These are phyloP conservation scores for Melieria crassipennis DNA, from an alignment of 2,888 invertebrate genomes.

Conservation along the genomic window DNA sequence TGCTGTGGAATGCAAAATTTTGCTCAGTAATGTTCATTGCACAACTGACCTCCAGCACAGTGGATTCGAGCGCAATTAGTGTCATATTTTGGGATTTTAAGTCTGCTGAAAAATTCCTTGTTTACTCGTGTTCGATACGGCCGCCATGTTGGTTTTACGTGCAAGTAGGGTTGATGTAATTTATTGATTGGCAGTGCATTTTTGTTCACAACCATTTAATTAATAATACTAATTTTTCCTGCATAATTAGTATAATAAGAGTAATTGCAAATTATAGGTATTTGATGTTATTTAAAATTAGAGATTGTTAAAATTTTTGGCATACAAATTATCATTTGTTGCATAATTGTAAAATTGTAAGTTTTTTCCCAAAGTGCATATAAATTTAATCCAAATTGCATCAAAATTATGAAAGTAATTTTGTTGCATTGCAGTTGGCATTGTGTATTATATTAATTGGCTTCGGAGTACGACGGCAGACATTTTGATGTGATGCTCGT, in stretches of 20 bases:
- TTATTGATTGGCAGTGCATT: constrained; percentile 19
- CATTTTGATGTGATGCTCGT: constrained; percentile 1
- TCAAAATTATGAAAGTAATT: not conserved
- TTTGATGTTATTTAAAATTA: no score
- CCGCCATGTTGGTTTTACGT: constrained; percentile 26
- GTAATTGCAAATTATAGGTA: no score
- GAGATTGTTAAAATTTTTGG: not conserved
- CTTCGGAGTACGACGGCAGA: constrained; percentile 2
- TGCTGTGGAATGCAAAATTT: not conserved
- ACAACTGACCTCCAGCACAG: not conserved
- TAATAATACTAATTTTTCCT: not conserved
- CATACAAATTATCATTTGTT: not conserved
- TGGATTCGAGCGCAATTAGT: not conserved
- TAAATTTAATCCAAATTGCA: not conserved
- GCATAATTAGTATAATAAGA: not conserved
- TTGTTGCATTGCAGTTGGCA: not conserved
- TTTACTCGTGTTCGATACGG: not conserved
- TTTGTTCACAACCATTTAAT: not conserved
- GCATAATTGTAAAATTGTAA: not conserved
- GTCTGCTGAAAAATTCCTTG: not conserved
- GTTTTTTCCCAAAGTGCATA: not conserved
- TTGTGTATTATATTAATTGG: not conserved
- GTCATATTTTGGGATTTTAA: not conserved
- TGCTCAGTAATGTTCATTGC: not conserved
- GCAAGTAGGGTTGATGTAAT: constrained; percentile 10